Evolutionary conservation across 2,888 invertebrate genomes (phyloP).

Genomic region (Oscheius myriophilus): DNA sequence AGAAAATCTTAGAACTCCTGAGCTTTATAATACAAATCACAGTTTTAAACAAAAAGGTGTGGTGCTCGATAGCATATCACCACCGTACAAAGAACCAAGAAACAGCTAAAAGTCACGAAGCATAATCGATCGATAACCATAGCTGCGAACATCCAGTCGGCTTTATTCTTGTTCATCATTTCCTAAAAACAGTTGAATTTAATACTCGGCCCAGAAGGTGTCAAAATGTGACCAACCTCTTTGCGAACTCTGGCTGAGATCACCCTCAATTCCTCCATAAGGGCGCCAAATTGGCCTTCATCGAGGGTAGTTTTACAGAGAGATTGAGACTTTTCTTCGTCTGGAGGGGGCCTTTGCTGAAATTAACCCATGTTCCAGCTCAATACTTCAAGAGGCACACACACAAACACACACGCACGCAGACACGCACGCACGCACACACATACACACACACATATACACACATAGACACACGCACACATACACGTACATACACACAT

Average conservation of each 20-base stretch:
- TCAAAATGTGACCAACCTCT: slow-evolving; percentile 49
- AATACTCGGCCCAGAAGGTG: too few species aligned
- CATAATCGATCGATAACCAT: slow-evolving; percentile 68
- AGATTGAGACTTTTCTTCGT: slow-evolving; percentile 8
- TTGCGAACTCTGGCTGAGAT: slow-evolving; percentile 65
- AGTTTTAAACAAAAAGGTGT: slow-evolving; percentile 58
- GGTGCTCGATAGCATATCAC: slow-evolving; percentile 65
- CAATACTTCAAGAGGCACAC: too few species aligned
- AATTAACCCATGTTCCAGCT: neutral
- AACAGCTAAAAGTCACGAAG: slow-evolving; percentile 64
- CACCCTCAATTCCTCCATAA: slow-evolving; percentile 52
- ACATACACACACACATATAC: too few species aligned
- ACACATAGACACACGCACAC: too few species aligned
- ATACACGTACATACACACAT: too few species aligned
- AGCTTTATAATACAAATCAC: too few species aligned
- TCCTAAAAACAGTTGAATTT: too few species aligned
- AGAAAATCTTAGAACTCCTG: too few species aligned
- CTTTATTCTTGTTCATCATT: slow-evolving; percentile 62
- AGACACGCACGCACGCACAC: too few species aligned
- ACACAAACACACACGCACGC: too few species aligned
- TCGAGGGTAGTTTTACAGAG: slow-evolving; percentile 29
- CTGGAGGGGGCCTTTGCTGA: slow-evolving; percentile 1
- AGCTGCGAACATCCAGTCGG: slow-evolving; percentile 68
- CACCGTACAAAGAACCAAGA: slow-evolving; percentile 62
- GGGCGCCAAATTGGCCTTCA: slow-evolving; percentile 48